Percentiles rank a stretch among this genome's conserved stretches.
Conservation (phyloP, 2,113 vertebrate species). For the Corythornis vintsioides region DNA sequence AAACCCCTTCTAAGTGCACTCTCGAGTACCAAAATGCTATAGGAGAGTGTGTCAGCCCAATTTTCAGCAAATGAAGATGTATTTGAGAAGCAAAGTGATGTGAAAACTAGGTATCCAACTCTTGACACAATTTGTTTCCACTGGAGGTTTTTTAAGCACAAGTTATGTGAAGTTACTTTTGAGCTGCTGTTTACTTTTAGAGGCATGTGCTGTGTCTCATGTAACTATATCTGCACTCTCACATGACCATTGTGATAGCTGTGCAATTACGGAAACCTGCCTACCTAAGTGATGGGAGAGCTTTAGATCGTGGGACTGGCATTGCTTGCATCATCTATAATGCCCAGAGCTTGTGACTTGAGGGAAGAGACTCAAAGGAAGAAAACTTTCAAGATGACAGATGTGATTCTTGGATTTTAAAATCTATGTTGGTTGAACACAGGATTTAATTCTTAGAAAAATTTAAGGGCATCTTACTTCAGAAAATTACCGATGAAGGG, state of each 20-base stretch:
- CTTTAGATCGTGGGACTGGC: background rate
- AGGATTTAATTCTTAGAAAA: background rate
- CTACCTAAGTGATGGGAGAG: background rate
- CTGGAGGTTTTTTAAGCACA: background rate
- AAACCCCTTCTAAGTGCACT: background rate
- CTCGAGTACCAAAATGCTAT: background rate
- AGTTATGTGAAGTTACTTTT: background rate
- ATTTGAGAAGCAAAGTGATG: background rate
- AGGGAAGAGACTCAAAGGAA: background rate
- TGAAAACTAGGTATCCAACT: background rate
- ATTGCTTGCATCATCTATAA: background rate
- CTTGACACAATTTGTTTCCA: background rate
- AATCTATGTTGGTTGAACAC: background rate
- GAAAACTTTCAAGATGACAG: background rate
- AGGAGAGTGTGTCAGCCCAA: background rate
- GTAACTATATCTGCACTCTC: rapidly evolving
- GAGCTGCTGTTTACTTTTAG: background rate
- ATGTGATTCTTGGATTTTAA: background rate
- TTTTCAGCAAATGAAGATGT: background rate
- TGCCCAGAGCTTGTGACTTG: background rate
- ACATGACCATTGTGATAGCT: rapidly evolving
- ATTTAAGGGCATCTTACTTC: background rate
- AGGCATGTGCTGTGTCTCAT: background rate
- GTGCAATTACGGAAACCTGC: rapidly evolving
- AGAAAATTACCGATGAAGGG: background rate